Evolutionary conservation across 2,797 vertebrate species (phyloP).

Genomic region (Pygocentrus nattereri): DNA sequence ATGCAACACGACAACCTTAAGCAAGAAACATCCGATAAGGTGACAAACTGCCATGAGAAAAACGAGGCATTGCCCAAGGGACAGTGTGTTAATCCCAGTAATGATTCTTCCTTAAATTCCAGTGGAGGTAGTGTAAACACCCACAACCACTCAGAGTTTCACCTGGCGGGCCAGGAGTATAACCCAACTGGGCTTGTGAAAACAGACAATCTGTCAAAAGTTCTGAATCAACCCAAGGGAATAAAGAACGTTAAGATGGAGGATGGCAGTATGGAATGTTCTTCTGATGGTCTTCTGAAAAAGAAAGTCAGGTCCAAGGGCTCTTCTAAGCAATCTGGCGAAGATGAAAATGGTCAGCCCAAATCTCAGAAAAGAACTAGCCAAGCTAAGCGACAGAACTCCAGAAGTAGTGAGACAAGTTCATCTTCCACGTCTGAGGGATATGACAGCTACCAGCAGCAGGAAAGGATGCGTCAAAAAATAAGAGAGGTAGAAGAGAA

Average conservation of each 20-base stretch:
- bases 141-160: slow-evolving; percentile 76
- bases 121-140: slow-evolving; percentile 80
- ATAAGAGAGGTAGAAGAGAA: slow-evolving; percentile 98
- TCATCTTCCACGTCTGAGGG: slow-evolving; percentile 83
- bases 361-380: slow-evolving; percentile 84
- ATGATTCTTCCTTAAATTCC: slow-evolving; percentile 81
- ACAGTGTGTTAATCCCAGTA: slow-evolving; percentile 75
- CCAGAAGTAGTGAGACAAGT: slow-evolving; percentile 83
- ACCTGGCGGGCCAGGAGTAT: slow-evolving; percentile 78
- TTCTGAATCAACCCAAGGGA: slow-evolving; percentile 69
- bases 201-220: slow-evolving; percentile 70
- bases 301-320: slow-evolving; percentile 88
- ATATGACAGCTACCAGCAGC: slow-evolving; percentile 91
- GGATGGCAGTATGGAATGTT: slow-evolving; percentile 80
- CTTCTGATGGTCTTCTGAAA: slow-evolving; percentile 82
- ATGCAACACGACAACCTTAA: slow-evolving; percentile 70
- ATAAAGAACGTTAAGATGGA: slow-evolving; percentile 79
- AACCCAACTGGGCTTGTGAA: slow-evolving; percentile 66
- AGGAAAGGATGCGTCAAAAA: slow-evolving; percentile 97
- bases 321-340: slow-evolving; percentile 78
- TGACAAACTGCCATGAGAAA: slow-evolving; percentile 70
- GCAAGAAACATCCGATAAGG: slow-evolving; percentile 77
- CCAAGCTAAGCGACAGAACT: slow-evolving; percentile 89
- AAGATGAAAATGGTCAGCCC: slow-evolving; percentile 81
- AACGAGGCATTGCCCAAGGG: slow-evolving; percentile 71